Percentiles rank a stretch among this genome's conserved stretches.
Evolutionary conservation across 2,797 vertebrate species (phyloP).

Genomic region (Amblyopsis hoosieri): DNA sequence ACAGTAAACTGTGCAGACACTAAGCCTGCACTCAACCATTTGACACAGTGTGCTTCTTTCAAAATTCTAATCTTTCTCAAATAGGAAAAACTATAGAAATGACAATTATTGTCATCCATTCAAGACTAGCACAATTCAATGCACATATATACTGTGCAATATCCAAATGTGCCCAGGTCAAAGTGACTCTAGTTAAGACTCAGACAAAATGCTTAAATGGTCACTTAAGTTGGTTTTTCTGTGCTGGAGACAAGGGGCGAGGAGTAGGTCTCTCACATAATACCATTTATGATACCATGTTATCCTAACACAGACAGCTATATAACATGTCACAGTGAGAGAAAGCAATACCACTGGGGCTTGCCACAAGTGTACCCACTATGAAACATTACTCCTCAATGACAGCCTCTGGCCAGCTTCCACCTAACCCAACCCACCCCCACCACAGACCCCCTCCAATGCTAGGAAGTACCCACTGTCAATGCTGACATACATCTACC

Average conservation of each 20-base stretch:
- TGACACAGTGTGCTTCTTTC: conserved; percentile 75
- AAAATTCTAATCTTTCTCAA: conserved; percentile 55
- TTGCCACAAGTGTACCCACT: conserved; percentile 86
- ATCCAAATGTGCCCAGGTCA: conserved; percentile 66
- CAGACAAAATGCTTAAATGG: conserved; percentile 63
- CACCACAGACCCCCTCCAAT: conserved; percentile 47
- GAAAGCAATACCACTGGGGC: conserved; percentile 79
- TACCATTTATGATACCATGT: conserved; percentile 52
- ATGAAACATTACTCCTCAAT: conserved; percentile 79
- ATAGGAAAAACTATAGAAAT: conserved; percentile 49
- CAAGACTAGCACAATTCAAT: conserved; percentile 64
- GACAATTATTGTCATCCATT: conserved; percentile 53
- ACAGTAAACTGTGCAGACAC: conserved; percentile 66
- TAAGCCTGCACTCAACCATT: conserved; percentile 58
- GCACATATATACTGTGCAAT: conserved; percentile 58
- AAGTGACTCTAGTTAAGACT: conserved; percentile 67
- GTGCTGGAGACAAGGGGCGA: conserved; percentile 56
- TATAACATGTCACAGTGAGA: conserved; percentile 96
- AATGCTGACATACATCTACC: conserved; percentile 48
- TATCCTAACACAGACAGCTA: conserved; percentile 84
- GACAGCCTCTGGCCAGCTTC: conserved; percentile 66
- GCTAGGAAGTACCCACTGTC: conserved; percentile 65
- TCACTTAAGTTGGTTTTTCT: conserved; percentile 60
- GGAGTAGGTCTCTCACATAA: conserved; percentile 53
- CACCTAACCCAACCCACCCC: conserved; percentile 50